Percentiles rank a stretch among this genome's conserved stretches.
Conservation (phyloP, 1,140 invertebrate species). For the Bombus haemorrhoidalis region DNA sequence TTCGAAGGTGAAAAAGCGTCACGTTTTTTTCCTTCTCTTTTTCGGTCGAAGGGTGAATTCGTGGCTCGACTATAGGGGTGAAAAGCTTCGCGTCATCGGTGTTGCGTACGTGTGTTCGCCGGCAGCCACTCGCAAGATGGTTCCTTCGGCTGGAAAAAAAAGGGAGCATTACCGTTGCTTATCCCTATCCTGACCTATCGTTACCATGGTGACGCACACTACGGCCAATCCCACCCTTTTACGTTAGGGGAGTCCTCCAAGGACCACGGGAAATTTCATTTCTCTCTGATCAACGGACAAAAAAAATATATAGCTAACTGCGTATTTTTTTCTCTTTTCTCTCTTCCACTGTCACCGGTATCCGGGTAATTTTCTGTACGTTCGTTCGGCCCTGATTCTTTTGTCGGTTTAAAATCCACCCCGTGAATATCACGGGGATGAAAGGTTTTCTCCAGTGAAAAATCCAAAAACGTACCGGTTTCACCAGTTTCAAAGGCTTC, state of each 20-base stretch:
- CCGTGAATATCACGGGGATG: background rate
- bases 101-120: constrained; percentile 30
- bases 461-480: background rate
- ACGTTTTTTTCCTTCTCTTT: background rate
- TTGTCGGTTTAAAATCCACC: constrained; percentile 21
- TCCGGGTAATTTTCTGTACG: constrained; percentile 34
- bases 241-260: constrained; percentile 61
- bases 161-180: constrained; percentile 70
- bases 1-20: constrained; percentile 26
- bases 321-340: constrained; percentile 3
- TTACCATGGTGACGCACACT: constrained; percentile 65
- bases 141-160: constrained; percentile 63
- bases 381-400: constrained; percentile 3
- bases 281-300: constrained; percentile 58
- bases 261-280: constrained; percentile 63
- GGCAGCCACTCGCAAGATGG: constrained; percentile 69
- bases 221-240: constrained; percentile 66
- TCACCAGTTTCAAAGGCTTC: constrained; percentile 8
- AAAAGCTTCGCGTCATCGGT: constrained; percentile 57
- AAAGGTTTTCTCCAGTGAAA: constrained; percentile 6
- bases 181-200: constrained; percentile 70
- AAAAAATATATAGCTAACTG: constrained; percentile 44
- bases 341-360: constrained; percentile 16
- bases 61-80: constrained; percentile 34
- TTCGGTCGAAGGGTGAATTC: constrained; percentile 27